Evolutionary conservation across 2,888 invertebrate species (phyloP), one percentile per base, ranked within the genome.

Genomic region (Crematogaster levior): DNA sequence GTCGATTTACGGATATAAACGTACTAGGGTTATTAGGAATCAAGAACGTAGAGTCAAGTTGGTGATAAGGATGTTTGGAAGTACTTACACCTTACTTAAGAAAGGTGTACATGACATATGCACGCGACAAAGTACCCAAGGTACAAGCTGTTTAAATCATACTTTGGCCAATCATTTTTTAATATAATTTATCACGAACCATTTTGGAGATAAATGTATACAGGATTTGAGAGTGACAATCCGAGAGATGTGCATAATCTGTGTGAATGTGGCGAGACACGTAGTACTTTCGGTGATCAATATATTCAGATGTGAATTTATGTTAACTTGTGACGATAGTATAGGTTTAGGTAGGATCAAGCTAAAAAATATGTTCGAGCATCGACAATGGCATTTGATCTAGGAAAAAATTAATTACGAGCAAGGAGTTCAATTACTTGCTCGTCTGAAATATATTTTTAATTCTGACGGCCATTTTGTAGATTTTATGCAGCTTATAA

Each of bases 31-130:
- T 18, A 9, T 58, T 30, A n/a, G 27, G 21, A 27, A 24, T 46
- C 46, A 60, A 60, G 60, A 46, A 21, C 6, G 15, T 21, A n/a
- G 34, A n/a, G 18, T 48, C 74, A 89, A 93, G 93, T 93, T 93
- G 93, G 84, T 27, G 40, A n/a, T 15, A 30, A 66, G 9, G 18
- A 56, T 24, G 12, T 43, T 7, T 0, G 2, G 10, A 56, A 53
- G 7, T 40, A 63, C 6, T 21, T 37, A 34, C 53, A n/a, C 7
- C 6, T n/a, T n/a, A n/a, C n/a, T n/a, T 34, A 21, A 53, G 18
- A 18, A 37, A 18, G 24, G 3, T 18, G 10, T 15, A 24, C n/a
- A 40, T 58, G 43, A 65, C 43, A 9, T 65, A 24, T 48, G 46
- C 27, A 15, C 9, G 30, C 0, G 10, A 27, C 3, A 1, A 56